Conservation (phyloP, 2,113 vertebrate species). For the Xyrauchen texanus region DNA sequence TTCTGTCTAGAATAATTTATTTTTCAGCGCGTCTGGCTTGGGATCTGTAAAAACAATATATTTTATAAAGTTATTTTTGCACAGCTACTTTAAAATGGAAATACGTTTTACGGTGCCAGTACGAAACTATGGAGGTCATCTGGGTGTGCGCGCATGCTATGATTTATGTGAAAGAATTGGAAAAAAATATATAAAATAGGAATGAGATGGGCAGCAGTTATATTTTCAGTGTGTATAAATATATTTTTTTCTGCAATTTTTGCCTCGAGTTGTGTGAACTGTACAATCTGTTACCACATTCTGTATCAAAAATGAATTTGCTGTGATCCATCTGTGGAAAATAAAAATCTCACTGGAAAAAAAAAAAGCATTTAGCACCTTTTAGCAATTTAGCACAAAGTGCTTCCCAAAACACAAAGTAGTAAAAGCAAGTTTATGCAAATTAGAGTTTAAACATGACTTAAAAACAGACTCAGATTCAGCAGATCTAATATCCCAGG, state of each 20-base stretch:
- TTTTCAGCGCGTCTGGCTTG: constrained; percentile 78
- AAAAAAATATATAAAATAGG: constrained; percentile 59
- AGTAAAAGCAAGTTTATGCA: too few relatives aligned
- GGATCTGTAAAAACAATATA: constrained; percentile 88
- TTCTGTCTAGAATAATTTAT: constrained; percentile 93
- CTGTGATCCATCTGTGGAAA: constrained; percentile 63
- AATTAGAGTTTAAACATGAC: too few relatives aligned
- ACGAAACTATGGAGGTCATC: constrained; percentile 53
- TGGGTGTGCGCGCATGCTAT: constrained; percentile 72
- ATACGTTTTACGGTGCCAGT: too few relatives aligned
- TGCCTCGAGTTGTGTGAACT: constrained; percentile 76
- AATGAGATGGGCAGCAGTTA: constrained; percentile 60
- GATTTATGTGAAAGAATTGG: constrained; percentile 68
- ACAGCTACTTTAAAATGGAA: constrained; percentile 79
- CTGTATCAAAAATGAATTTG: constrained; percentile 72
- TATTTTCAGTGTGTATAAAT: constrained; percentile 66
- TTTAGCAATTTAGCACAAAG: too few relatives aligned
- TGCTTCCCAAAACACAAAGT: too few relatives aligned
- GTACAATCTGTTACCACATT: constrained; percentile 75
- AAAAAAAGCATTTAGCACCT: neutral
- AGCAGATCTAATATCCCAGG: too few relatives aligned
- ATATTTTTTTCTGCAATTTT: constrained; percentile 73
- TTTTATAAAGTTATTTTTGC: constrained; percentile 96
- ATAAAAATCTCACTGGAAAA: constrained; percentile 65
- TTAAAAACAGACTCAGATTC: too few relatives aligned